A percentile compares a stretch with the other conserved stretches of the same genome.
Conservation (phyloP, 2,797 vertebrate species). For the Lepus oiostolus region DNA sequence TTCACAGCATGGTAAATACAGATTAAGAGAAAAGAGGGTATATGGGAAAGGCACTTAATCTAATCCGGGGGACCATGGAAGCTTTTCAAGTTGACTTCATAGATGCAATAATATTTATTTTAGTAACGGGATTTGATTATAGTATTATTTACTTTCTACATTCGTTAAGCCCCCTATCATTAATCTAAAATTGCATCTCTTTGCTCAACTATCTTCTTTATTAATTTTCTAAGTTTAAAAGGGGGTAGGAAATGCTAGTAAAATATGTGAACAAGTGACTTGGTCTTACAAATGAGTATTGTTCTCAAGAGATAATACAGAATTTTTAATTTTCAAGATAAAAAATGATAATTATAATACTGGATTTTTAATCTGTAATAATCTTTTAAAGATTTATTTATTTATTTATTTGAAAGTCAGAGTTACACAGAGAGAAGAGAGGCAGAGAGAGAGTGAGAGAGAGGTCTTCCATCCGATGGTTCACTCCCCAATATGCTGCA, state of each 20-base stretch:
- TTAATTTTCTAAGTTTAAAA: not conserved
- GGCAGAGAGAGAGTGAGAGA: no score
- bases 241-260: not conserved
- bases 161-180: not conserved
- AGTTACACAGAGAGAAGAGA: no score
- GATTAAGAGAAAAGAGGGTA: not conserved
- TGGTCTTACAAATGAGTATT: not conserved
- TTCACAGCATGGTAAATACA: not conserved
- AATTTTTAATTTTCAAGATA: not conserved
- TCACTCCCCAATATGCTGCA: no score
- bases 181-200: not conserved
- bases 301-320: not conserved
- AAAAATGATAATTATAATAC: not conserved
- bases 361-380: not conserved
- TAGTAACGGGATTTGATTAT: not conserved
- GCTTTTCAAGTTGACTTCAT: not conserved
- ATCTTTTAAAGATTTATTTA: no score
- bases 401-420: no score
- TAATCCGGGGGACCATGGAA: not conserved
- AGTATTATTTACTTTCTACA: not conserved
- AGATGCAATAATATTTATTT: not conserved
- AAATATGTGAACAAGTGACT: not conserved
- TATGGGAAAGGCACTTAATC: not conserved
- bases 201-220: not conserved
- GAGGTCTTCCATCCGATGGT: no score